Evolutionary conservation across 2,797 vertebrate genomes (phyloP), one percentile per base, ranked within the genome.

Genomic region (Hippocampus kuda): DNA sequence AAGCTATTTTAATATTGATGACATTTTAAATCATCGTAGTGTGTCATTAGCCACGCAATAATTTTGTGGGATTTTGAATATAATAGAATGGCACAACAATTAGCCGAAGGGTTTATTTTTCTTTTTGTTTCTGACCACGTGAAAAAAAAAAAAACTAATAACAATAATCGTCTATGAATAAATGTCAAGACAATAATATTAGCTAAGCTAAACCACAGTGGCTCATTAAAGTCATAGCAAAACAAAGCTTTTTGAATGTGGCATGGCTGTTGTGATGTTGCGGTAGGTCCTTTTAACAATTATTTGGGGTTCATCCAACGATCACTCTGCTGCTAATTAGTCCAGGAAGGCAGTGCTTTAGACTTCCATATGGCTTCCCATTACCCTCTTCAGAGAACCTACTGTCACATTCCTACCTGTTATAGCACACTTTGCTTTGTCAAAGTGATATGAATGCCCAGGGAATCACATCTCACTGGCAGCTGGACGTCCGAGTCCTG

Each of bases 391-490:
- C n/a, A 26, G 38, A 26, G 41, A 44, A 44, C 51, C 69, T 49
- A 70, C 4, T 22, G 15, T 60, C 42, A 68, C 24, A 48, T 73
- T 68, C 81, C 77, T 87, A 90, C 89, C 88, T 85, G 74, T 79
- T 73, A 59, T 63, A 65, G 70, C 79, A 76, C 76, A 27, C 72
- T 83, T 84, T 78, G 79, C 77, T 83, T 73, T 71, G 78, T 87
- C 73, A 74, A 77, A 81, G 78, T 73, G 74, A 81, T 20, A 84
- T 80, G 54, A 76, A 85, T 62, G 70, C 77, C 79, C 77, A 83
- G 78, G 78, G 85, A 87, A 80, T 91, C 88, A 89, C 87, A 89
- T 91, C 86, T 89, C 89, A 90, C 34, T 78, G 76, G 78, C 82
- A 75, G 78, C 78, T 80, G 77, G 78, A 82, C 73, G 56, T 77